Conservation (phyloP, 2,113 vertebrate genomes). For the Sakesphorus luctuosus region DNA sequence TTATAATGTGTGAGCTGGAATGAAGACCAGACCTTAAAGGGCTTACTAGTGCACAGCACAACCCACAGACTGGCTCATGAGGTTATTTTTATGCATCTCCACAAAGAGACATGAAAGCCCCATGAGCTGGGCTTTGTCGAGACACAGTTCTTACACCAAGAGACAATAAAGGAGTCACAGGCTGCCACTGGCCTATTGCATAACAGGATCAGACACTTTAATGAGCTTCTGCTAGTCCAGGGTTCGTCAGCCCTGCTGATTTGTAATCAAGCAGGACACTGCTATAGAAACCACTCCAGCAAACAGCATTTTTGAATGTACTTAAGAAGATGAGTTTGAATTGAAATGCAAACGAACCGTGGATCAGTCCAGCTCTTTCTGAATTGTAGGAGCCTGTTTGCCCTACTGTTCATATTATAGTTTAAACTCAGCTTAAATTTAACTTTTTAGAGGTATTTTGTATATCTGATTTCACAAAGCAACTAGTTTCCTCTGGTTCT, state of each 20-base stretch:
- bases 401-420: not conserved
- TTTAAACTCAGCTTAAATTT: not conserved
- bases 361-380: not conserved
- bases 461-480: not conserved
- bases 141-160: not conserved
- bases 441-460: not conserved
- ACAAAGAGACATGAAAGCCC: conserved; percentile 24
- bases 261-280: conserved; percentile 55
- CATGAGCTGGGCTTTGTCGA: conserved; percentile 17
- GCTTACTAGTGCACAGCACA: not conserved
- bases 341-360: conserved; percentile 57
- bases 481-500: not conserved
- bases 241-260: conserved; percentile 23
- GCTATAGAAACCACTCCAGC: conserved; percentile 53
- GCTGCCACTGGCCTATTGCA: conserved; percentile 23
- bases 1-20: not conserved
- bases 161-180: conserved; percentile 41
- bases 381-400: not conserved
- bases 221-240: conserved; percentile 55
- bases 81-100: conserved; percentile 43
- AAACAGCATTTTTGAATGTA: not conserved
- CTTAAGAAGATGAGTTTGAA: conserved; percentile 38
- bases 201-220: conserved; percentile 64
- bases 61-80: not conserved
- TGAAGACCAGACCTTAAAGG: not conserved